Evolutionary conservation across 2,888 invertebrate species (phyloP).

Genomic region (Hydriomena furcata): DNA sequence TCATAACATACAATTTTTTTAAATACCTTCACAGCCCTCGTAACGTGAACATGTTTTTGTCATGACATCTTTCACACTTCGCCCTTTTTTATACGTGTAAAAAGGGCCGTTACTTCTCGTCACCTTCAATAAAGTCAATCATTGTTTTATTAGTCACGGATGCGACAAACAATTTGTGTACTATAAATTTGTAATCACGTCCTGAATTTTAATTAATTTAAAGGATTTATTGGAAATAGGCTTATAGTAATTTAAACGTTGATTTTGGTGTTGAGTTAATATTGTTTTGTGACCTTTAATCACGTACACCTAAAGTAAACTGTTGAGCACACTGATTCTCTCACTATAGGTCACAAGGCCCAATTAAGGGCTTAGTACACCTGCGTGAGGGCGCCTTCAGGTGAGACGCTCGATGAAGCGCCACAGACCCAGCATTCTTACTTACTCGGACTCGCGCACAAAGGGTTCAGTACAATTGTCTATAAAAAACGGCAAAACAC

Average conservation of each 20-base stretch:
- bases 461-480: no score
- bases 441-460: no score
- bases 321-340: no score
- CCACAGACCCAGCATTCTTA: no score
- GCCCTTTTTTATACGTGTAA: constrained; percentile 71
- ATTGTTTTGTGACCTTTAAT: constrained; percentile 5
- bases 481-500: no score
- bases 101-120: constrained; percentile 70
- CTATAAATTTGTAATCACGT: constrained; percentile 21
- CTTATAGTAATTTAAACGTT: constrained; percentile 19
- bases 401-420: no score
- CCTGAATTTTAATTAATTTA: constrained; percentile 23
- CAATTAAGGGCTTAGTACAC: no score
- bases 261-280: constrained; percentile 14
- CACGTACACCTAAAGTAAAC: no score
- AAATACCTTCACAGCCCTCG: constrained; percentile 9
- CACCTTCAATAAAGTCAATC: constrained; percentile 74
- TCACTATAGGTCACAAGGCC: no score
- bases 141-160: constrained; percentile 74
- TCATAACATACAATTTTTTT: neutral
- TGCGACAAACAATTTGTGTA: constrained; percentile 42
- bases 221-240: constrained; percentile 17
- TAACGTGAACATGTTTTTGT: constrained; percentile 48
- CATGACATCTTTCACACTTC: constrained; percentile 69
- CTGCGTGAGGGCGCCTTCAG: no score